A percentile compares a stretch with the other conserved stretches of the same genome.
Evolutionary conservation across 2,797 vertebrate species (phyloP).

Genomic region (Gallinago solitaria): DNA sequence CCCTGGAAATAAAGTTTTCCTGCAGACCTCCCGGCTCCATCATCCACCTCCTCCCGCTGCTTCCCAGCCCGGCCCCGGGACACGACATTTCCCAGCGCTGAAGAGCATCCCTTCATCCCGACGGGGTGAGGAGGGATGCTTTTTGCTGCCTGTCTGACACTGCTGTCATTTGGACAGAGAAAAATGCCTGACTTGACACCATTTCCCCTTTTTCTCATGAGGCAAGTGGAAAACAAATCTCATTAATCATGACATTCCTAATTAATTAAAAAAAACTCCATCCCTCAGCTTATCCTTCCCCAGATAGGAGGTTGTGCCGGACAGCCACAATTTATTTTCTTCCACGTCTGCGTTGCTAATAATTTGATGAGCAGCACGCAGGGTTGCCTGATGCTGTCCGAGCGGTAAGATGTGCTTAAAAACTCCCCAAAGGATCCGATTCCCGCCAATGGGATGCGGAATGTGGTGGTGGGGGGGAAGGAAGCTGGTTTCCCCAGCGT

Average conservation of each 20-base stretch:
- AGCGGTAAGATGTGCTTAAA: neutral
- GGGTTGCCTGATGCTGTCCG: neutral
- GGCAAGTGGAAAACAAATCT: neutral
- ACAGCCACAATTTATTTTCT: neutral
- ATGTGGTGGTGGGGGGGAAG: fast-evolving
- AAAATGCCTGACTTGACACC: neutral
- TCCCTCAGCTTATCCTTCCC: neutral
- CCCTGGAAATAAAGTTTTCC: neutral
- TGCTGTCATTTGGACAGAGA: neutral
- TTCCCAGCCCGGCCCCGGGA: neutral
- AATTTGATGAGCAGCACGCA: neutral
- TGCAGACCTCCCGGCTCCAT: neutral
- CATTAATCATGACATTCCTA: neutral
- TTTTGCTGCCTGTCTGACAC: neutral
- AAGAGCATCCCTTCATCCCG: neutral
- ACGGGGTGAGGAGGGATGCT: neutral
- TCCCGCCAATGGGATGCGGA: too few species aligned
- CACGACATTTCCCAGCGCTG: fast-evolving
- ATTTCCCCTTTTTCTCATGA: neutral
- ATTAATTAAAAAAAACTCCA: neutral
- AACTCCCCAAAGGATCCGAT: neutral
- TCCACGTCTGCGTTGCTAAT: neutral
- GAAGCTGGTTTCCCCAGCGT: neutral
- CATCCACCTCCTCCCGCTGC: neutral
- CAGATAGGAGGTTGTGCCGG: neutral